Conservation (phyloP, 2,797 vertebrate species). For the Mycteria americana region DNA sequence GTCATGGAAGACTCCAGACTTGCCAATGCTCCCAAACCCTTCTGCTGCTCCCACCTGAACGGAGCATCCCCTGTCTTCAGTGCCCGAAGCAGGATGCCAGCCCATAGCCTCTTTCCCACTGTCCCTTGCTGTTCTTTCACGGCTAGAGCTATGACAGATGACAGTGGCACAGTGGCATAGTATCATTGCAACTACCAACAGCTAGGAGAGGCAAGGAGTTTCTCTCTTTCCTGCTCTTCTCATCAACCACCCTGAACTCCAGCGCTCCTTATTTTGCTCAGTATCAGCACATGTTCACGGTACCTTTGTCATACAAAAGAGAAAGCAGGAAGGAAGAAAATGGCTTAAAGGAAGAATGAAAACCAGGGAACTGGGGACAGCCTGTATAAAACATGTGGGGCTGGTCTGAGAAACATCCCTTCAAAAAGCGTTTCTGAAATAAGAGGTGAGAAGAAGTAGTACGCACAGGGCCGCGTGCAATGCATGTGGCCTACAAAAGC, state of each 20-base stretch:
- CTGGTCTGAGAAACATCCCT: not conserved
- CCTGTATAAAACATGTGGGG: not conserved
- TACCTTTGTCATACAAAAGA: not conserved
- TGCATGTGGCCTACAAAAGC: not conserved
- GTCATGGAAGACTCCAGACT: not conserved
- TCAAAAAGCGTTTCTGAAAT: not conserved
- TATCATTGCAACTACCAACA: not conserved
- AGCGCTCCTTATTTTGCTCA: not conserved
- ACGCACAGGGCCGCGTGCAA: rapidly evolving
- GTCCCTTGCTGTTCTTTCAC: not conserved
- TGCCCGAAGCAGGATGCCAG: not conserved
- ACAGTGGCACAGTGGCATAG: not conserved
- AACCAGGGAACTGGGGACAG: not conserved
- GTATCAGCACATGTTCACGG: not conserved
- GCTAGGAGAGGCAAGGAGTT: not conserved
- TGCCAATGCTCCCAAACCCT: not conserved
- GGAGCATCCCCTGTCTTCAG: not conserved
- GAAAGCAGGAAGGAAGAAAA: not conserved
- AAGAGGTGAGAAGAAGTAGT: rapidly evolving
- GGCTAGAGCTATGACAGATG: not conserved
- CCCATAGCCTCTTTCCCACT: not conserved
- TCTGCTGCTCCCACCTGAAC: not conserved
- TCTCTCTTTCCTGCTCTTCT: not conserved
- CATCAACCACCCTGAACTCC: not conserved
- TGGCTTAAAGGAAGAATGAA: not conserved